phyloP scores from a whole-genome alignment of 2,797 vertebrate species.

The Fistularia tabacaria region DNA sequence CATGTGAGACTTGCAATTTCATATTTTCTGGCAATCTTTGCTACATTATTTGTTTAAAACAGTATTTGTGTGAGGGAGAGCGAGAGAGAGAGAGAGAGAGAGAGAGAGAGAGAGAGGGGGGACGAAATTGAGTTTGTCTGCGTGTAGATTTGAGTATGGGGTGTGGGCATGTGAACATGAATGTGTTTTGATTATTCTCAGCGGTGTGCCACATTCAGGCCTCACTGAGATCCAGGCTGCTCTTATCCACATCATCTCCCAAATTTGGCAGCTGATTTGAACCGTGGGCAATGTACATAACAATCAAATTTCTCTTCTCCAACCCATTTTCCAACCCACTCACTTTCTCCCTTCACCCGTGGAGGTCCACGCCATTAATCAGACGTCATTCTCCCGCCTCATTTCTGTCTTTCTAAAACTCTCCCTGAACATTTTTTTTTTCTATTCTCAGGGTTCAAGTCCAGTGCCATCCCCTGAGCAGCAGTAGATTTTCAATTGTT shows the following conservation, averaged over 20 bases:
- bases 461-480: conserved; percentile 20
- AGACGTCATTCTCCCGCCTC: conserved; percentile 37
- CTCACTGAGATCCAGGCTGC: conserved; percentile 67
- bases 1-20: conserved; percentile 58
- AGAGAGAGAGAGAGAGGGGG: conserved; percentile 39
- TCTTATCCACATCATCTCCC: conserved; percentile 70
- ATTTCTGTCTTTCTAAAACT: conserved; percentile 18
- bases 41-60: conserved; percentile 59
- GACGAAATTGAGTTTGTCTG: conserved; percentile 45
- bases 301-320: conserved; percentile 78
- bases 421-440: conserved; percentile 21
- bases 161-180: conserved; percentile 55
- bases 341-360: conserved; percentile 27
- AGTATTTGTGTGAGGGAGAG: conserved; percentile 37
- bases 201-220: conserved; percentile 62
- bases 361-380: conserved; percentile 34
- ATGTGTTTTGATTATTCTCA: conserved; percentile 79
- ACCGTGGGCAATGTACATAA: conserved; percentile 86
- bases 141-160: conserved; percentile 38
- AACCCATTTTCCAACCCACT: conserved; percentile 25
- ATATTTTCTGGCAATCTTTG: conserved; percentile 55
- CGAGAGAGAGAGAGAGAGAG: conserved; percentile 32
- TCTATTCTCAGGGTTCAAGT: conserved; percentile 30
- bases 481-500: conserved; percentile 11
- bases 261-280: conserved; percentile 91